Evolutionary conservation across 2,797 vertebrate species (phyloP), one percentile per base, ranked within the genome.

Genomic region (Aldrovandia affinis): DNA sequence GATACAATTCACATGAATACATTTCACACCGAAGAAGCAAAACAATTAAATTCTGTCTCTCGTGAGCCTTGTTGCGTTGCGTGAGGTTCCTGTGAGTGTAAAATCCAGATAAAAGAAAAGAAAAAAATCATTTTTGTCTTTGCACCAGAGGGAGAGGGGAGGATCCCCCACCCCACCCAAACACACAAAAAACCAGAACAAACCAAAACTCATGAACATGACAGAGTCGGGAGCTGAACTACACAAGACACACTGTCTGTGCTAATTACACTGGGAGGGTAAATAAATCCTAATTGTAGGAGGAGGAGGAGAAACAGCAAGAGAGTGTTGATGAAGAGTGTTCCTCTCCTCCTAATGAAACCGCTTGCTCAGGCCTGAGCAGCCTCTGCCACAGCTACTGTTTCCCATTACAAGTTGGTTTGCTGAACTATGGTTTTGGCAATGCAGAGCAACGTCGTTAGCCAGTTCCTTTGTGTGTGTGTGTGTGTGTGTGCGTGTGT

Each of bases 231-330:
- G 88, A 89, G 89, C 87, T 87, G 86, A 89, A 88, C 91, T 88
- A 91, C 89, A 87, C 84, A 87, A 91, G 87, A 89, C 91, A 90
- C 90, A 88, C 89, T 88, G 87, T 89, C 88, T 84, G 87, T 91
- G 91, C 90, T 92, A 92, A 93, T 94, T 93, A 93, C 89, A 87
- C 89, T 80, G 85, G 86, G 85, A 90, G 89, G 89, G 88, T 87
- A 91, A 91, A 90, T 86, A 86, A 86, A 84, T 88, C 87, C 83
- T 94, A 93, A 94, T 95, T 92, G 92, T 90, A 90, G 88, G 89
- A 89, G 81, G 89, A 89, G 81, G 84, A 91, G 89, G 87, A 89
- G 89, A 92, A 89, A 47, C 65, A 42, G 79, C 14, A 42, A 36
- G 61, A 3, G 28, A 9, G n/a, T 6, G 77, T 52, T 52, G 28